phyloP scores from a whole-genome alignment of 2,113 vertebrate genomes.

The Origma solitaria region DNA sequence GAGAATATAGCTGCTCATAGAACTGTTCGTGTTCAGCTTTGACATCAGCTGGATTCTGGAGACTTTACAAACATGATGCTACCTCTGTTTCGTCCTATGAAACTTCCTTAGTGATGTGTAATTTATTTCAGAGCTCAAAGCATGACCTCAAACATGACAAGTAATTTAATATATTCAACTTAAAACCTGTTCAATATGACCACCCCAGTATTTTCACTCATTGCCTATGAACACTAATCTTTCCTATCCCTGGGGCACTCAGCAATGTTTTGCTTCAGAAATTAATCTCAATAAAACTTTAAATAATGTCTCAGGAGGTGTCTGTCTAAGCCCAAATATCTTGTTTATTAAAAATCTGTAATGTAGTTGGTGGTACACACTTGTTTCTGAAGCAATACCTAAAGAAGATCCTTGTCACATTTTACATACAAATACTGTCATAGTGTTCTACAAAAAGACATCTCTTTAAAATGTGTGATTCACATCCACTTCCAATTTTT shows the following conservation, averaged over 20 bases:
- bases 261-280: neutral
- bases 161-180: neutral
- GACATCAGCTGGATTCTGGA: neutral
- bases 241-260: neutral
- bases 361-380: neutral
- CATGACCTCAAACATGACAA: neutral
- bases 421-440: neutral
- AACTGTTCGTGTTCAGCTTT: neutral
- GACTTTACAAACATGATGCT: neutral
- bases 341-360: neutral
- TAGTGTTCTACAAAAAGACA: neutral
- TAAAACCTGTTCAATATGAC: neutral
- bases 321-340: neutral
- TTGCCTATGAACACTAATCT: neutral
- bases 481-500: neutral
- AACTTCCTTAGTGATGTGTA: neutral
- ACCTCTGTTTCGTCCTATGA: neutral
- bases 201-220: neutral
- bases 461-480: neutral
- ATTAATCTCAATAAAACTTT: neutral
- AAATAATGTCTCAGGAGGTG: neutral
- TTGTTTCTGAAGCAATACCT: neutral
- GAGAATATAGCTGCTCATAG: neutral
- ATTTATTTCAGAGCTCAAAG: neutral
- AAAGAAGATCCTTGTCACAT: neutral